These are phyloP conservation scores for Neotragus pygmaeus DNA, from an alignment of 2,113 vertebrate genomes.

Conservation along the genomic window DNA sequence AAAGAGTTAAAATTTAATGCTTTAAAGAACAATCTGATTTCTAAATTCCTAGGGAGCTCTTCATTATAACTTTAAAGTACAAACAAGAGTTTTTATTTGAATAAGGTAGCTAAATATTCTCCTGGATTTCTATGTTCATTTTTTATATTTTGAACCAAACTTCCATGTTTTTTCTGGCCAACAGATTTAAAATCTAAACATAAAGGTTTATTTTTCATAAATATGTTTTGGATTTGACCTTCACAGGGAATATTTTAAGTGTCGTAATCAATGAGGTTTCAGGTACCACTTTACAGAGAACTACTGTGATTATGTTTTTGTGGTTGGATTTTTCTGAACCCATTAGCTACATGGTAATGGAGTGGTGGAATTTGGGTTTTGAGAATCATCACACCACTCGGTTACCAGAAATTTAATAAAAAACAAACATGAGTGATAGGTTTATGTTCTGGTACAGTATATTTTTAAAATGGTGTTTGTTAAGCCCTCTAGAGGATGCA, in stretches of 20 bases:
- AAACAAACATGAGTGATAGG: constrained; percentile 65
- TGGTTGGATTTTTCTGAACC: constrained; percentile 71
- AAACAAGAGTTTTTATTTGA: constrained; percentile 51
- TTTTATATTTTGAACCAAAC: constrained; percentile 50
- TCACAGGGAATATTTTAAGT: constrained; percentile 65
- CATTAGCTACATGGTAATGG: constrained; percentile 61
- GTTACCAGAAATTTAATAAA: constrained; percentile 71
- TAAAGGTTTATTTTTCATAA: constrained; percentile 71
- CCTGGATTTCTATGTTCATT: constrained; percentile 36
- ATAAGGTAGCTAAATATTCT: constrained; percentile 48
- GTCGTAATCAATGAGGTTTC: constrained; percentile 63
- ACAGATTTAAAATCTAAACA: constrained; percentile 63
- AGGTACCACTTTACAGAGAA: constrained; percentile 65
- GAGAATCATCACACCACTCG: constrained; percentile 47
- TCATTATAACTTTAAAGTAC: constrained; percentile 1
- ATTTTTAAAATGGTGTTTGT: constrained; percentile 59
- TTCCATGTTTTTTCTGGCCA: constrained; percentile 67
- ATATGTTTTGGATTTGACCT: constrained; percentile 69
- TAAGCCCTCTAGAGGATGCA: constrained; percentile 47
- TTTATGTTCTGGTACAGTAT: constrained; percentile 68
- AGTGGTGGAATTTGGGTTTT: constrained; percentile 66
- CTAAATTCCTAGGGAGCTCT: background rate
- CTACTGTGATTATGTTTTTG: constrained; percentile 52
- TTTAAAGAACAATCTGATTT: constrained; percentile 4
- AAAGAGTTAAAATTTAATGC: background rate